These are phyloP conservation scores for Aplysina aerophoba DNA, from an alignment of 37 sponge, comb jelly and placozoan genomes.

Conservation along the genomic window DNA sequence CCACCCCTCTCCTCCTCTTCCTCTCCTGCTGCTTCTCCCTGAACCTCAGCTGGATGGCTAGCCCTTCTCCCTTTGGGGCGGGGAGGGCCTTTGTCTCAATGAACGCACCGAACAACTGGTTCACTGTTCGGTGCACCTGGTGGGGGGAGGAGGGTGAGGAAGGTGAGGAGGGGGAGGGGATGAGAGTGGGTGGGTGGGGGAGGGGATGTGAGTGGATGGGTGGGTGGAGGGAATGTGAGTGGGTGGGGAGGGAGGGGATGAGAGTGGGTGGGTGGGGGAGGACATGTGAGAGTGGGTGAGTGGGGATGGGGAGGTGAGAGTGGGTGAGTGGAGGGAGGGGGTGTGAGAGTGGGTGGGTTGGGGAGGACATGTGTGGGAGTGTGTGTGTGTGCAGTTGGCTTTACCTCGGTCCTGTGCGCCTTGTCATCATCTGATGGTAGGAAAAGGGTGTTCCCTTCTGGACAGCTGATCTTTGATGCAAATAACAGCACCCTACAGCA, in stretches of 20 bases:
- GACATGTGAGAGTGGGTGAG: neutral
- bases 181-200: too few species aligned
- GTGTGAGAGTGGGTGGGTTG: neutral
- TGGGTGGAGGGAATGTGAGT: too few species aligned
- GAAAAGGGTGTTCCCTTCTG: neutral
- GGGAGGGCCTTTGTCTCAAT: neutral
- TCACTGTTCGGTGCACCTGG: neutral
- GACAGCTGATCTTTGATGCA: neutral
- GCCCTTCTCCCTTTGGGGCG: neutral
- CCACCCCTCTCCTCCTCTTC: neutral
- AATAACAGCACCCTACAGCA: neutral
- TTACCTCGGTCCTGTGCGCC: neutral
- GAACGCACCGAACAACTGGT: slow-evolving; percentile 5
- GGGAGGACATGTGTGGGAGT: neutral
- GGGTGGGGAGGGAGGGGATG: neutral
- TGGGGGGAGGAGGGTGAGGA: neutral
- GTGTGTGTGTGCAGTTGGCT: neutral
- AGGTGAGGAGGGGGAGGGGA: neutral
- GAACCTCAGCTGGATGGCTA: neutral
- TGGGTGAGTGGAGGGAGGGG: neutral
- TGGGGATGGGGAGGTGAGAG: too few species aligned
- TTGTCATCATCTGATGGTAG: neutral
- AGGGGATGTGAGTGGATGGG: neutral
- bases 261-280: neutral
- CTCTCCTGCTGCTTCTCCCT: neutral